Base-by-base conservation (phyloP, 2,797 vertebrate species). In the Liasis olivaceus region DNA sequence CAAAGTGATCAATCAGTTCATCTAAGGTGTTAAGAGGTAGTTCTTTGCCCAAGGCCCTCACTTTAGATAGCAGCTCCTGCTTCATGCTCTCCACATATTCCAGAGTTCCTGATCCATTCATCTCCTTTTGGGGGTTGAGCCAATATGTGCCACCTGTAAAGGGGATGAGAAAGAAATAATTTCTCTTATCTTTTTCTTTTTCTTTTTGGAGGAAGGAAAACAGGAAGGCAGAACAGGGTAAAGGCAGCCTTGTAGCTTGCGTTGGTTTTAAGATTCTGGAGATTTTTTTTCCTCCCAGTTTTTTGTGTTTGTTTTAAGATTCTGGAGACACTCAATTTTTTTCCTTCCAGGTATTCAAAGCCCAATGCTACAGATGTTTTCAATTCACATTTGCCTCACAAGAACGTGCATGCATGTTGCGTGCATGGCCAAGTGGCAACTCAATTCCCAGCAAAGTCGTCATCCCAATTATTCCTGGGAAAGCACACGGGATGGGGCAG, bases 21-120 rank as follows among this genome's bases (percentile, higher is more conserved):
- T 99, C 99, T 97, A 99, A 97, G 56, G 99, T 99, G 94, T 99
- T 99, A 89, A 99, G 98, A 93, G 99, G 99, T 98, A 99, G 98
- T 97, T 99, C 98, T 96, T 98, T 98, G 96, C 99, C 99, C 95
- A 99, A 98, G 47, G 95, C 96, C 86, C 98, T 97, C 91, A 99
- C 99, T 97, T 98, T 99, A 93, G 96, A 98, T 91, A 99, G 98
- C 64, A 99, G 98, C 62, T 97, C 97, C 95, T 98, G 98, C 95
- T 99, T 99, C 97, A 99, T 98, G 91, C 98, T 98, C 90, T 99
- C 99, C 4, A 99, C 98, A 0, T 98, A 95, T n/a, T 98, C 98
- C 3, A 96, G 92, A 8, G 96, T 89, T 0, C 97, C 96, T 0
- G 95, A 91, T 66, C 96, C 64, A 0, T 98, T 97, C 0, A 60